Conservation (phyloP, 2,113 vertebrate genomes). For the Ageneiosus marmoratus region DNA sequence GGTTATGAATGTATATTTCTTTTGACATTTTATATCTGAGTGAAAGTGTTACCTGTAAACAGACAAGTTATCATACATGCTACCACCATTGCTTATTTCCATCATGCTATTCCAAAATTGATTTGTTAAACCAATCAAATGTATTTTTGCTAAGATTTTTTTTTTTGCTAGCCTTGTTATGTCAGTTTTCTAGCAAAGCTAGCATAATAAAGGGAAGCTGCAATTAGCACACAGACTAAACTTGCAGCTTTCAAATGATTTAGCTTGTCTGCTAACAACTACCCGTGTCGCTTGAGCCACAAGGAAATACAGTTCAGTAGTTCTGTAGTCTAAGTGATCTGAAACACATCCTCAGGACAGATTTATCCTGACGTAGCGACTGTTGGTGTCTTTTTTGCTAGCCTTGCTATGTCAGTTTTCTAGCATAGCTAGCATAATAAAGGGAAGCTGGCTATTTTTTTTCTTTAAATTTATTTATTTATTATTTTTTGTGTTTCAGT, state of each 20-base stretch:
- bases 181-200: not conserved
- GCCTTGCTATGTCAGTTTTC: too few species aligned
- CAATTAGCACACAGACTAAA: not conserved
- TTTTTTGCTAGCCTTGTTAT: too few species aligned
- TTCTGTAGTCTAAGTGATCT: not conserved
- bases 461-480: too few species aligned
- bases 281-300: not conserved
- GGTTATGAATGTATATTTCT: not conserved
- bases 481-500: too few species aligned
- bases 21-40: too few species aligned
- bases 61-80: not conserved
- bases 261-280: not conserved
- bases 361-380: not conserved
- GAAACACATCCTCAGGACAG: not conserved
- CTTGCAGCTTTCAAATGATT: not conserved
- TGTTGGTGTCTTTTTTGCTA: too few species aligned
- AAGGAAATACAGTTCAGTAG: not conserved
- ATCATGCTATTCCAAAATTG: not conserved
- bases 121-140: not conserved
- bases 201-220: not conserved
- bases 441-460: not conserved
- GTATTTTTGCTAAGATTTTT: too few species aligned
- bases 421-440: conserved; percentile 1
- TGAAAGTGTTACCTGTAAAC: not conserved
- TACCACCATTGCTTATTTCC: not conserved